These are phyloP conservation scores for Drosophila engyochracea DNA, from an alignment of 2,888 invertebrate species.

Conservation along the genomic window DNA sequence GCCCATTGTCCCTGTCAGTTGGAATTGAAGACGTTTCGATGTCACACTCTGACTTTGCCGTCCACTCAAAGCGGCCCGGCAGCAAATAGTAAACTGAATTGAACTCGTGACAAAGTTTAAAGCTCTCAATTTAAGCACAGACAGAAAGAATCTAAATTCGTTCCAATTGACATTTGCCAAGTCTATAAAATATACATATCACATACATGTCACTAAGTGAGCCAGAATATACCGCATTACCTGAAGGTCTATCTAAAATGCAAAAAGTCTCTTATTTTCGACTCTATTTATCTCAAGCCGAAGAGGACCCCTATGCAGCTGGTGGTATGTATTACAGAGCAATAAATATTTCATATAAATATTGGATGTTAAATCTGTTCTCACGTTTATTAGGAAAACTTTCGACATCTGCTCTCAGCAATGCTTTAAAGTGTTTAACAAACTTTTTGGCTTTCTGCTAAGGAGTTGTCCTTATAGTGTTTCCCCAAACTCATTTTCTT, in stretches of 20 bases:
- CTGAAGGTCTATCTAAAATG: background rate
- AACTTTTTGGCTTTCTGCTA: background rate
- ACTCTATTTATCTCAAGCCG: too few relatives aligned
- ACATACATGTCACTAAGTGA: background rate
- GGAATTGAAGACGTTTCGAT: slow-evolving; percentile 66
- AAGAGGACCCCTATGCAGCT: background rate
- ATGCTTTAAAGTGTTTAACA: slow-evolving; percentile 12
- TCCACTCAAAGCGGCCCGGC: slow-evolving; percentile 37
- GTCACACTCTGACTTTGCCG: slow-evolving; percentile 55
- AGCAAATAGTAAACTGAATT: slow-evolving; percentile 27
- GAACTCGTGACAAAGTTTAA: slow-evolving; percentile 29
- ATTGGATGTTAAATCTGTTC: background rate
- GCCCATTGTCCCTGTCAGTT: slow-evolving; percentile 56
- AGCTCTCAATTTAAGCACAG: slow-evolving; percentile 10
- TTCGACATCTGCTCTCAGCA: background rate
- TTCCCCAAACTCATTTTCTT: slow-evolving; percentile 46
- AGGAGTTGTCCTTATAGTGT: slow-evolving; percentile 22
- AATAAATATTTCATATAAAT: background rate
- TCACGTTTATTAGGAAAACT: background rate
- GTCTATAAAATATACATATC: slow-evolving; percentile 1
- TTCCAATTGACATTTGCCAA: background rate
- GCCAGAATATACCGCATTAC: background rate
- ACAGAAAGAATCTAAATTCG: background rate
- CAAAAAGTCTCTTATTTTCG: background rate
- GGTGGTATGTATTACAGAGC: background rate